Percentiles rank a stretch among this genome's conserved stretches.
phyloP scores from a whole-genome alignment of 2,888 invertebrate genomes.

The Blastobasis lacticolella region DNA sequence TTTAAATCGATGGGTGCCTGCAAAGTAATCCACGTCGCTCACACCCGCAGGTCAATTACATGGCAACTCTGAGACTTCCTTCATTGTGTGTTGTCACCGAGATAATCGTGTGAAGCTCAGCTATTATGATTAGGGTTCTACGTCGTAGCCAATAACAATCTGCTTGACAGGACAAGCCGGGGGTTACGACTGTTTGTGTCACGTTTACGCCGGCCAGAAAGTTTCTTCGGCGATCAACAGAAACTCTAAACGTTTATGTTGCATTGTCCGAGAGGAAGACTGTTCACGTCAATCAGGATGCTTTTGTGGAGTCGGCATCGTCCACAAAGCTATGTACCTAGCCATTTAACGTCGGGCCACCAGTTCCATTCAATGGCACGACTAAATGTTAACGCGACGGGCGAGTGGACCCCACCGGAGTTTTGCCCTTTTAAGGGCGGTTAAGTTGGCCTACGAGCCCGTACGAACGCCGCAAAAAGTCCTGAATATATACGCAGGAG shows the following conservation, averaged over 20 bases:
- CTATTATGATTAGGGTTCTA: conserved; percentile 20
- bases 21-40: conserved; percentile 10
- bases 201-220: conserved; percentile 41
- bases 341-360: conserved; percentile 28
- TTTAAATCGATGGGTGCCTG: conserved; percentile 30
- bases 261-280: conserved; percentile 46
- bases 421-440: conserved; percentile 1
- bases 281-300: conserved; percentile 42
- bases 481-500: too few relatives aligned
- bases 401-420: conserved; percentile 9
- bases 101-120: conserved; percentile 31
- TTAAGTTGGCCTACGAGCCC: neutral
- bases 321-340: conserved; percentile 34
- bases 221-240: conserved; percentile 40
- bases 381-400: conserved; percentile 13
- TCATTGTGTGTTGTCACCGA: conserved; percentile 1
- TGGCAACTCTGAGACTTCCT: conserved; percentile 8
- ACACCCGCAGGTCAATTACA: conserved; percentile 4
- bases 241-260: conserved; percentile 53
- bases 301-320: conserved; percentile 36
- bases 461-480: too few relatives aligned
- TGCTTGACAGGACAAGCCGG: conserved; percentile 22
- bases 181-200: conserved; percentile 54
- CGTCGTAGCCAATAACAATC: conserved; percentile 31
- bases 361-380: conserved; percentile 22